phyloP scores from a whole-genome alignment of 2,113 vertebrate species.

The Ochotona princeps region DNA sequence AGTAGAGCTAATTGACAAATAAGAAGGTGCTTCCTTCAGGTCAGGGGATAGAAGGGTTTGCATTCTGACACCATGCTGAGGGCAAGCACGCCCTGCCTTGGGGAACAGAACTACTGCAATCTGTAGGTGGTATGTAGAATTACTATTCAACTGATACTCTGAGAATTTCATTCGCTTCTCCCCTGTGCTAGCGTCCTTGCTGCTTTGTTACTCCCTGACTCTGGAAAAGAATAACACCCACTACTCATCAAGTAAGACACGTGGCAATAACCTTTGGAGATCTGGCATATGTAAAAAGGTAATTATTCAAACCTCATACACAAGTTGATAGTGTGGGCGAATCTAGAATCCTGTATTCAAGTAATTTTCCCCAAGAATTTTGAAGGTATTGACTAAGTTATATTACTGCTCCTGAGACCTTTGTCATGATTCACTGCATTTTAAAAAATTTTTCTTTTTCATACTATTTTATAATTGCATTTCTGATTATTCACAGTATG shows the following conservation, averaged over 20 bases:
- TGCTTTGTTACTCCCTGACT: not conserved
- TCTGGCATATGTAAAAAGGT: not conserved
- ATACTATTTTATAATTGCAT: not conserved
- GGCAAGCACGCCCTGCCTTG: not conserved
- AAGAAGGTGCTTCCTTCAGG: not conserved
- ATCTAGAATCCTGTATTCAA: conserved; percentile 35
- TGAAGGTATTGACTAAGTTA: not conserved
- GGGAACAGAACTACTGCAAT: not conserved
- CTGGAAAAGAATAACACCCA: not conserved
- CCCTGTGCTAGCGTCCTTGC: not conserved
- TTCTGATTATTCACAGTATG: conserved; percentile 21
- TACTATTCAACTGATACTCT: not conserved
- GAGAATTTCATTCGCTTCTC: conserved; percentile 15
- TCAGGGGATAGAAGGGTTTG: not conserved
- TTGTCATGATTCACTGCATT: not conserved
- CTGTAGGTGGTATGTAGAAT: not conserved
- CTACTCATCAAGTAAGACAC: not conserved
- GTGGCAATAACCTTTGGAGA: not conserved
- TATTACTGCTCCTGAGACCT: not conserved
- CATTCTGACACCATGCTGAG: not conserved
- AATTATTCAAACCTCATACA: not conserved
- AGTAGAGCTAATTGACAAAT: not conserved
- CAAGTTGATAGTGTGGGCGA: not conserved
- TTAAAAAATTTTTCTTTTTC: not conserved
- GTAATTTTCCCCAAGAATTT: not conserved